A percentile compares a stretch with the other conserved stretches of the same genome.
Conservation (phyloP, 2,113 vertebrate species). For the Pachypanchax playfairii region DNA sequence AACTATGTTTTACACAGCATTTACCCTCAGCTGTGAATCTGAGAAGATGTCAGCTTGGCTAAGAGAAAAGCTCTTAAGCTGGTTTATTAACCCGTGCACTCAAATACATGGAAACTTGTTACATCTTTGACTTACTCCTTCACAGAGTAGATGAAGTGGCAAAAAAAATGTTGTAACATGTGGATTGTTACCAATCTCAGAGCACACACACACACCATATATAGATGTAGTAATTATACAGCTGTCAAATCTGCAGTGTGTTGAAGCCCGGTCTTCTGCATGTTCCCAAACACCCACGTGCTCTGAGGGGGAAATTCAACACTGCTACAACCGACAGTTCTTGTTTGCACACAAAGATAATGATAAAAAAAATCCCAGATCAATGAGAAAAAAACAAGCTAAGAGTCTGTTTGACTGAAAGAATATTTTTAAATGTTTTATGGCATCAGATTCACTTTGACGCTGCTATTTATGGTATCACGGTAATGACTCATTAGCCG, state of each 20-base stretch:
- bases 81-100: constrained; percentile 22
- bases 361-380: too few species aligned
- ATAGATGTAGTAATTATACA: constrained; percentile 4
- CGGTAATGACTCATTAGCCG: constrained; percentile 36
- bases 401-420: constrained; percentile 21
- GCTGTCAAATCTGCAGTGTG: constrained; percentile 6
- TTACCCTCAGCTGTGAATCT: neutral
- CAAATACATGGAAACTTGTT: constrained; percentile 9
- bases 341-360: constrained; percentile 2
- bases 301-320: constrained; percentile 36
- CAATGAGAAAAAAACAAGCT: constrained; percentile 13
- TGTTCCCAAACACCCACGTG: constrained; percentile 27
- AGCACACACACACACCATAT: neutral
- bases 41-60: neutral
- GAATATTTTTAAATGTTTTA: constrained; percentile 22
- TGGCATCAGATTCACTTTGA: constrained; percentile 29
- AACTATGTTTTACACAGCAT: neutral
- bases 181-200: constrained; percentile 10
- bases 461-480: constrained; percentile 44
- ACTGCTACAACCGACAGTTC: constrained; percentile 20
- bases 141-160: neutral
- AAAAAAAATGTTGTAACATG: constrained; percentile 1
- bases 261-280: constrained; percentile 6
- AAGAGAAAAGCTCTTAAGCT: neutral
- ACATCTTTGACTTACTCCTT: constrained; percentile 19